Evolutionary conservation across 2,113 vertebrate species (phyloP).

Genomic region (Vulpes lagopus): DNA sequence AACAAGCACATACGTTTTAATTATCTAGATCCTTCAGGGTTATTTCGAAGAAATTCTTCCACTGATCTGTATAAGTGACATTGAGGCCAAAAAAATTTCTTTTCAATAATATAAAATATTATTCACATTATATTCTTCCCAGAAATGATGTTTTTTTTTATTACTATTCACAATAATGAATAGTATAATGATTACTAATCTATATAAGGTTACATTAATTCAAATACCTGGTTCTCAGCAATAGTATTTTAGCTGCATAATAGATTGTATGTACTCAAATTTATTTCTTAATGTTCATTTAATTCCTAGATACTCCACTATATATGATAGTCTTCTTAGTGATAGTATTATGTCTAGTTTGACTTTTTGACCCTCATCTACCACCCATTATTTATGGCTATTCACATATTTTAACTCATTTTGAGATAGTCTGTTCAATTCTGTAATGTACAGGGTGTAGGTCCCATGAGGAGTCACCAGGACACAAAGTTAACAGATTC

Average conservation of each 20-base stretch:
- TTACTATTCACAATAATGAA: background rate
- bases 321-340: background rate
- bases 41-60: slow-evolving; percentile 37
- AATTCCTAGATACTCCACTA: background rate
- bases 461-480: too few relatives aligned
- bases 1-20: background rate
- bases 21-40: background rate
- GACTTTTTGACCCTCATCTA: background rate
- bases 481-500: background rate
- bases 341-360: background rate
- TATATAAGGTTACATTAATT: background rate
- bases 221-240: background rate
- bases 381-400: background rate
- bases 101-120: background rate
- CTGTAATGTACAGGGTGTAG: background rate
- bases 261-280: background rate
- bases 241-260: background rate
- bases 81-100: background rate
- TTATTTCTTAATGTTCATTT: slow-evolving; percentile 29
- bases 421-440: background rate
- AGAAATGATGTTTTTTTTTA: slow-evolving; percentile 7
- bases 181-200: background rate
- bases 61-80: background rate
- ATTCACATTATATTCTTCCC: background rate
- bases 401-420: background rate